Conservation (phyloP, 1,140 invertebrate genomes). For the Drosophila melanogaster region DNA sequence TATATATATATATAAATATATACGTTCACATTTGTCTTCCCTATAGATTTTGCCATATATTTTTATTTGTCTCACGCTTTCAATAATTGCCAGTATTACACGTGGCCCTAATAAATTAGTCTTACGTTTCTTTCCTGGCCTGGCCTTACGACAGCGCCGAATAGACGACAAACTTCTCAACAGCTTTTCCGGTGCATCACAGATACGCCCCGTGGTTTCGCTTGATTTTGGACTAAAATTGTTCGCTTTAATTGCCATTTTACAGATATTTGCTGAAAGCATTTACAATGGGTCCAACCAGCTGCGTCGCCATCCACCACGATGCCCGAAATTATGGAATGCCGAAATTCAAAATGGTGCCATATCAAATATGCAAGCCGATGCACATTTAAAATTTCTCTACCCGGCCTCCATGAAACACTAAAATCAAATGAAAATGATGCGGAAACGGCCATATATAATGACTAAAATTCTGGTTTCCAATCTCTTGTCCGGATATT, state of each 20-base stretch:
- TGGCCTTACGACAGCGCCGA: conserved; percentile 9
- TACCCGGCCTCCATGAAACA: conserved; percentile 11
- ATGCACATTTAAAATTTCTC: conserved; percentile 11
- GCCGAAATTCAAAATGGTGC: conserved; percentile 39
- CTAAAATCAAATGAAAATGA: conserved; percentile 58
- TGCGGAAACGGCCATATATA: conserved; percentile 49
- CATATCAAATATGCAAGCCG: conserved; percentile 52
- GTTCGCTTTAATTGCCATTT: conserved; percentile 54
- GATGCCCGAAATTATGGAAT: conserved; percentile 52
- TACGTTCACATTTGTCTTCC: conserved; percentile 23
- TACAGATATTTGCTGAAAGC: conserved; percentile 65
- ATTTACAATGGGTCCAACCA: conserved; percentile 47
- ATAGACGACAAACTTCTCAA: conserved; percentile 37
- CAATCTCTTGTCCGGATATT: conserved; percentile 45
- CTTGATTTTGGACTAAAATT: conserved; percentile 8
- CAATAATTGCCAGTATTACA: conserved; percentile 81
- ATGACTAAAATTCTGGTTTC: conserved; percentile 22
- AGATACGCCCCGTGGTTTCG: conserved; percentile 46
- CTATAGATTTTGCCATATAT: conserved; percentile 67
- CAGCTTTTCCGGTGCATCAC: conserved; percentile 32
- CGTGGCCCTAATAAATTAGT: conserved; percentile 80
- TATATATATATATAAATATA: conserved; percentile 6
- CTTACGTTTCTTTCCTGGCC: background rate
- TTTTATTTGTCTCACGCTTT: conserved; percentile 83
- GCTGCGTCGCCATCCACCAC: conserved; percentile 51